Base-by-base conservation (phyloP, 1,140 invertebrate species). In the Drosophila azteca region DNA sequence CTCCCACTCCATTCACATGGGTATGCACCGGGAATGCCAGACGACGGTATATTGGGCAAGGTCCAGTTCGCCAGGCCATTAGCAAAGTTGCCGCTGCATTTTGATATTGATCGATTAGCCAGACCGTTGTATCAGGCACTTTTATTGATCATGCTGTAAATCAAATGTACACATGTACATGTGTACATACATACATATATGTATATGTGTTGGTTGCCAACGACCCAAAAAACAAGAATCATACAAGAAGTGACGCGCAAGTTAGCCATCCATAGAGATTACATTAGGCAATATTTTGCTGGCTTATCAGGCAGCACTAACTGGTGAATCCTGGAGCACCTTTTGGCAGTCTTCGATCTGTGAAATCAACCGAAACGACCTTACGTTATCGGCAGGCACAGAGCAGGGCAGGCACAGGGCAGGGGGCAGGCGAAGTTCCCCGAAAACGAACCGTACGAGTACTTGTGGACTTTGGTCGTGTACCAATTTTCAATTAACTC, bases 401-500 rank as follows among this genome's bases (percentile, higher is more conserved):
- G 9, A 17, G 26, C 31, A n/a, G n/a, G 67, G 64, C 44, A 13
- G 67, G 64, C 44, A 39, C 35, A 39, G 13, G 13, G 26, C 35
- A n/a, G n/a, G n/a, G n/a, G n/a, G n/a, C n/a, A 55, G 63, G 31
- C 51, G 65, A 77, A 81, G 51, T 54, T 68, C 79, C 69, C 41
- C 41, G 55, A 63, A 74, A 58, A 51, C 54, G 22, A 20, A 20
- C 17, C 0, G 52, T n/a, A 48, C 24, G 24, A 31, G 11, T 43
- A 24, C 24, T 44, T 55, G 52, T 87, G 82, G 65, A 87, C 82
- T 87, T 87, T 87, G 83, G 39, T 59, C 70, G n/a, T 81, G 78
- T 81, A 61, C 69, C 74, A 75, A 71, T 77, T 85, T 85, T 59
- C 74, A 85, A 85, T 85, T 85, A 87, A 81, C 58, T 84, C 43